A percentile compares a stretch with the other conserved stretches of the same genome.
phyloP scores from a whole-genome alignment of 2,797 vertebrate species.

The Parauchenoglanis punctatus region DNA sequence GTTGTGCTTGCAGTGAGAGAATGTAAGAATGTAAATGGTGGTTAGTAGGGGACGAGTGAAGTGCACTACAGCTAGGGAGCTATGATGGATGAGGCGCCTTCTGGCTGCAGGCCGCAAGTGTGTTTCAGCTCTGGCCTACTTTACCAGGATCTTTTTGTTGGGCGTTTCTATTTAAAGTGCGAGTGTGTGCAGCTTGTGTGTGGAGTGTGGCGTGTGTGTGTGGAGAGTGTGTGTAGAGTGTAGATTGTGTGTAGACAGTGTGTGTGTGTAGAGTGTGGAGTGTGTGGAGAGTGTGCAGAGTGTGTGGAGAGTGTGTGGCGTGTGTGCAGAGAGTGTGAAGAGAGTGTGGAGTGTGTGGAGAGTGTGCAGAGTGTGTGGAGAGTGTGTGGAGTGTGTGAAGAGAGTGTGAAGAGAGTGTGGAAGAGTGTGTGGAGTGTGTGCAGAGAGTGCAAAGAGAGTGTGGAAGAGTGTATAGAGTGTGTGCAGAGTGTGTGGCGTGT shows the following conservation, averaged over 20 bases:
- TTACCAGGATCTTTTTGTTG: constrained; percentile 63
- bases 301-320: neutral
- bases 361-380: neutral
- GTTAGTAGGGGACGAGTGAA: constrained; percentile 73
- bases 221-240: neutral
- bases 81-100: constrained; percentile 75
- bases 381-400: neutral
- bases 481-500: no score
- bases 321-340: neutral
- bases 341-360: neutral
- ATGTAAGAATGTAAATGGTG: constrained; percentile 70
- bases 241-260: no score
- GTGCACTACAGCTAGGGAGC: constrained; percentile 49
- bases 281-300: neutral
- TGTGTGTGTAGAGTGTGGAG: neutral
- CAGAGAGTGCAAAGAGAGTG: neutral
- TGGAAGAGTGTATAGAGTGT: neutral
- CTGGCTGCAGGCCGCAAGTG: constrained; percentile 61
- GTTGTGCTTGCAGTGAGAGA: constrained; percentile 73
- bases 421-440: neutral
- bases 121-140: constrained; percentile 76
- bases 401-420: no score
- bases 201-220: neutral
- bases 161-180: constrained; percentile 26
- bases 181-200: neutral